These are phyloP conservation scores for Cenopis cana DNA, from an alignment of 2,888 invertebrate species.

Conservation along the genomic window DNA sequence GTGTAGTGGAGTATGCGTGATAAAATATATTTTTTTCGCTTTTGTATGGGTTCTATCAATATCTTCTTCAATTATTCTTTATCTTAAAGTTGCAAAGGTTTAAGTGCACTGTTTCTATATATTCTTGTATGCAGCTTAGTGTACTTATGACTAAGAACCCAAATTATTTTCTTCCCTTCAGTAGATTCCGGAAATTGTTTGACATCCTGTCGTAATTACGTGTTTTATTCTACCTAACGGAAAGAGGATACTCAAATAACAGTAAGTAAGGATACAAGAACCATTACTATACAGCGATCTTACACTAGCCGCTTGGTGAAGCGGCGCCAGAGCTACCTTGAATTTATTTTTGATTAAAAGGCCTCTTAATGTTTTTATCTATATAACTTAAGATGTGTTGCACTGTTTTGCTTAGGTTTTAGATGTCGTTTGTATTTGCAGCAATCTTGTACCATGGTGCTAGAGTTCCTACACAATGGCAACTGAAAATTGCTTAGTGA, in stretches of 20 bases:
- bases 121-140: neutral
- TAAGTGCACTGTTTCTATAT: neutral
- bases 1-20: constrained; percentile 46
- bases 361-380: neutral
- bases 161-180: constrained; percentile 17
- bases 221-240: constrained; percentile 17
- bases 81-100: constrained; percentile 2
- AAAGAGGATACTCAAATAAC: constrained; percentile 10
- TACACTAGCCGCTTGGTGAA: neutral
- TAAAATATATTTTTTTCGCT: constrained; percentile 28
- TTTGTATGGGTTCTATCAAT: constrained; percentile 10
- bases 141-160: constrained; percentile 14
- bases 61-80: constrained; percentile 2
- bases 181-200: constrained; percentile 39
- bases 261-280: constrained; percentile 18
- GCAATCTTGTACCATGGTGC: constrained; percentile 66
- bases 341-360: constrained; percentile 33
- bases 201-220: constrained; percentile 37
- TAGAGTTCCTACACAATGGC: constrained; percentile 78
- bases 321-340: constrained; percentile 20
- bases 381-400: neutral
- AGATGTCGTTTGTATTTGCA: constrained; percentile 46
- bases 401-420: neutral
- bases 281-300: neutral
- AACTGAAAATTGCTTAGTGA: constrained; percentile 89